Conservation (phyloP, 2,113 vertebrate species). For the Rhagologus leucostigma region DNA sequence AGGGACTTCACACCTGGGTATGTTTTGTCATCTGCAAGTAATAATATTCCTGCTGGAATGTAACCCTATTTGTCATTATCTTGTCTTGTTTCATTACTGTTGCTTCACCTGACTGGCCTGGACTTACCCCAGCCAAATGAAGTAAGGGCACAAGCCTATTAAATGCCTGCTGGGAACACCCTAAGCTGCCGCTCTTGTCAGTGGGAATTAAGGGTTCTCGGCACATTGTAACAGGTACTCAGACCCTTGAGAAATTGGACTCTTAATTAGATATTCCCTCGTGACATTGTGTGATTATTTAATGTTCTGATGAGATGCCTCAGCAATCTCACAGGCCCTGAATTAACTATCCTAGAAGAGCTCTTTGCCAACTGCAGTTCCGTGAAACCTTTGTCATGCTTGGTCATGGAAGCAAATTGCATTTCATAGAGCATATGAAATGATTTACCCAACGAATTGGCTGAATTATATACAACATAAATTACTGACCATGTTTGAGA, state of each 20-base stretch:
- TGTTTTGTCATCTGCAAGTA: background rate
- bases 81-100: conserved; percentile 38
- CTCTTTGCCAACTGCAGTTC: background rate
- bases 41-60: background rate
- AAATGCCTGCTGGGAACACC: conserved; percentile 12
- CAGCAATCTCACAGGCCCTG: background rate
- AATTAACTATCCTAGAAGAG: conserved; percentile 20
- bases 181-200: background rate
- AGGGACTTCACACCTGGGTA: background rate
- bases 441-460: background rate
- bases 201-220: background rate
- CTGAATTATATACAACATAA: background rate
- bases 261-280: conserved; percentile 41
- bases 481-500: background rate
- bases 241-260: conserved; percentile 15
- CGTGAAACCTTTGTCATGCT: conserved; percentile 36
- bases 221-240: conserved; percentile 6
- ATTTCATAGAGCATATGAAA: conserved; percentile 40
- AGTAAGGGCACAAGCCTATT: conserved; percentile 14
- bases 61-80: conserved; percentile 4
- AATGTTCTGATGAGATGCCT: conserved; percentile 16
- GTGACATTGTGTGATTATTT: conserved; percentile 29
- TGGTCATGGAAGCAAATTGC: conserved; percentile 42
- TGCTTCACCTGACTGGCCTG: background rate
- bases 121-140: background rate